Base-by-base conservation (phyloP, 2,797 vertebrate species). In the Channa striata region DNA sequence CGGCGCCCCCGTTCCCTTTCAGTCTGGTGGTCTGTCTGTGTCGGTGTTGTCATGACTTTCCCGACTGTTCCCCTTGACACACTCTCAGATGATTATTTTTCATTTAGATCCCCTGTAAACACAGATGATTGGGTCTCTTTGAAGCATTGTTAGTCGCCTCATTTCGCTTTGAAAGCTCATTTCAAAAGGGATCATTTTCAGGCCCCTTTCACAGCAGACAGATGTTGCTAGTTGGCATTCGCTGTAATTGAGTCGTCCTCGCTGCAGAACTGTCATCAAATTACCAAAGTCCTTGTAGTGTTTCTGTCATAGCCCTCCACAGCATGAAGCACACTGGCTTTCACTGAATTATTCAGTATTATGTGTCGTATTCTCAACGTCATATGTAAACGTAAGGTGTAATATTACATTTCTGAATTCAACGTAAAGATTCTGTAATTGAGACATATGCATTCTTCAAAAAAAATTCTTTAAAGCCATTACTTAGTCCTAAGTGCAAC, bases 161-260 rank as follows among this genome's bases (percentile, higher is more conserved):
- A 43, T 40, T 72, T 23, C 9, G 34, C 44, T 62, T 19, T 76
- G 57, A 60, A 72, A 44, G 56, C 56, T 30, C 5, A 6, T 6
- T 61, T 69, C 68, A 72, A 59, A 30, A 77, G 51, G 48, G 17
- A 36, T 60, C 1, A 50, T 72, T 64, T 60, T 3, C 44, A 52
- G 25, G 33, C 25, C 40, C 43, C 61, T 50, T 49, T 40, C 25
- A 19, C 1, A 6, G 62, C 58, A 34, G 68, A 49, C 59, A 53
- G 47, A 66, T 40, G 68, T 57, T 42, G 59, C 72, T 59, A 66
- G 69, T 62, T 62, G 47, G 17, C 30, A 17, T 66, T 66, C 17
- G 46, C 47, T 37, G 68, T 23, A 20, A 72, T 58, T 43, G 40
- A 69, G 40, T 2, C 53, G 11, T 21, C 13, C 37, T 33, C 3